phyloP scores from a whole-genome alignment of 2,113 vertebrate species.

The Ciconia stormi region DNA sequence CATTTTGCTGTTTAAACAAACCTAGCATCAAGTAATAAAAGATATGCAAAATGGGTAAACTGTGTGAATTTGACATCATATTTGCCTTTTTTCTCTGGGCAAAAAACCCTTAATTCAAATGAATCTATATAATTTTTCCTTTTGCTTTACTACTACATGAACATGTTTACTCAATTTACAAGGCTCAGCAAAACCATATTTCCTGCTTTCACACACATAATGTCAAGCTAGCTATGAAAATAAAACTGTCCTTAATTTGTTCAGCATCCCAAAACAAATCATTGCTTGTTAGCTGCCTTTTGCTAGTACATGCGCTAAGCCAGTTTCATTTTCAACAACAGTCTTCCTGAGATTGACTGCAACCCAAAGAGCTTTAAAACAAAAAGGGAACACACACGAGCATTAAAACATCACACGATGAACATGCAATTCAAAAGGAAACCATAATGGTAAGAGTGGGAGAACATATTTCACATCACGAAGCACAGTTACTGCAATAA shows the following conservation, averaged over 20 bases:
- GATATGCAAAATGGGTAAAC: not conserved
- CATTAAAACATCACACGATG: not conserved
- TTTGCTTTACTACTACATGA: not conserved
- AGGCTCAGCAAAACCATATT: not conserved
- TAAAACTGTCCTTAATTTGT: not conserved
- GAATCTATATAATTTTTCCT: not conserved
- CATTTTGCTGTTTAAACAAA: not conserved
- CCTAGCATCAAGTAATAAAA: not conserved
- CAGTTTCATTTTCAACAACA: not conserved
- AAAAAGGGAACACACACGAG: not conserved
- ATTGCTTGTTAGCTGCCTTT: not conserved
- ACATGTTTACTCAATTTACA: not conserved
- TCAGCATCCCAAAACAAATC: not conserved
- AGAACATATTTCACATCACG: slow-evolving; percentile 33
- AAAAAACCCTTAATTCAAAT: not conserved
- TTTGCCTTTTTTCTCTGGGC: not conserved
- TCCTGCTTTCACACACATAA: not conserved
- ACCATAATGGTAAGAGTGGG: slow-evolving; percentile 17
- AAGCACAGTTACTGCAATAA: slow-evolving; percentile 5
- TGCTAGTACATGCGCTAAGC: not conserved
- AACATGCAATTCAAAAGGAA: slow-evolving; percentile 40
- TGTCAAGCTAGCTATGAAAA: not conserved
- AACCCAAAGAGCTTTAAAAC: not conserved
- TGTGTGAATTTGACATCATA: fast-evolving
- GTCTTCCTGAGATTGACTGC: not conserved